Conservation (phyloP, 2,797 vertebrate genomes). For the Streptopelia turtur region DNA sequence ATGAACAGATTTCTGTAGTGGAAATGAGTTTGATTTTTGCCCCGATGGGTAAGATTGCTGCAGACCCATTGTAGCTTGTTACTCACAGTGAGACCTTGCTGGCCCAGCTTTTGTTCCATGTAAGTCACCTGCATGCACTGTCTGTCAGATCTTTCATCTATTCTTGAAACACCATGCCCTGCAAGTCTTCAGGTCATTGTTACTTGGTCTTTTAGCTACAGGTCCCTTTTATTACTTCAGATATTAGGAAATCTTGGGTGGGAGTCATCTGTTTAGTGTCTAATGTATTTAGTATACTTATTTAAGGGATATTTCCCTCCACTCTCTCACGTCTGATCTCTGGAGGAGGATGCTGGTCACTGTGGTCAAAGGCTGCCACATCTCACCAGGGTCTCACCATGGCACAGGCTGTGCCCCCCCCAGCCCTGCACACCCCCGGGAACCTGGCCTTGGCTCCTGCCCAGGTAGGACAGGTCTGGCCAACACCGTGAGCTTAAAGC, state of each 20-base stretch:
- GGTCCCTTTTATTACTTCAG: not conserved
- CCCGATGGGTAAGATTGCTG: accelerated
- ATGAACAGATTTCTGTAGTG: not conserved
- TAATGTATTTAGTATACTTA: not conserved
- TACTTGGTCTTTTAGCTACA: not conserved
- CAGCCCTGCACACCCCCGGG: not conserved
- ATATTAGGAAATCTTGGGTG: not conserved
- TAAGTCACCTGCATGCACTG: not conserved
- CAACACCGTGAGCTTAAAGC: not conserved
- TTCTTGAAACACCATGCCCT: not conserved
- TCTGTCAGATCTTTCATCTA: not conserved
- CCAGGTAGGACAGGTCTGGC: not conserved
- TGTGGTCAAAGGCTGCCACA: not conserved
- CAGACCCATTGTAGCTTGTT: not conserved
- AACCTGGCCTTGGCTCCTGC: not conserved
- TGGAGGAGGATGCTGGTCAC: not conserved
- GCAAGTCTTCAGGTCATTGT: not conserved
- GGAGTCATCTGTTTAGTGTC: not conserved
- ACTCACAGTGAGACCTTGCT: not conserved
- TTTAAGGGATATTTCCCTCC: not conserved
- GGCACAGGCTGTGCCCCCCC: not conserved
- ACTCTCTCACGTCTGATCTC: not conserved
- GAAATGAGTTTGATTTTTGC: not conserved
- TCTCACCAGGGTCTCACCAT: not conserved
- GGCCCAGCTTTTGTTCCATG: accelerated